Conservation (phyloP, 2,797 vertebrate species). For the Phataginus tetradactyla region DNA sequence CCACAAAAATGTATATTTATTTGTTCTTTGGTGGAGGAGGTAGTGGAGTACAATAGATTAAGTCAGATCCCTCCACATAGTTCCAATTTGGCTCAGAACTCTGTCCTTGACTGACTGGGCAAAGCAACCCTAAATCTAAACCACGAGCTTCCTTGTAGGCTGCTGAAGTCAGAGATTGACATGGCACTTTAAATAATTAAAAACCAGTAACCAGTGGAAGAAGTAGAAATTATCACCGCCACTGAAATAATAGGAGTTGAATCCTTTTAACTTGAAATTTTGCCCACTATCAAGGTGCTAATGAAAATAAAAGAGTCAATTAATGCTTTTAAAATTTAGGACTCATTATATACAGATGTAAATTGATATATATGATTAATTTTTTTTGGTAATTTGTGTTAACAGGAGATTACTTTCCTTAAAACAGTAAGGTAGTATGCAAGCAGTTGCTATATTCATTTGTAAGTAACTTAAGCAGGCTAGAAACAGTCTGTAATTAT, state of each 20-base stretch:
- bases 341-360: neutral
- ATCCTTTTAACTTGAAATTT: neutral
- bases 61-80: neutral
- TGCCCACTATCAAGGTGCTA: neutral
- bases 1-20: neutral
- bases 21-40: neutral
- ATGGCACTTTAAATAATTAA: neutral
- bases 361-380: neutral
- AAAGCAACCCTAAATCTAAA: neutral
- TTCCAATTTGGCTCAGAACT: neutral
- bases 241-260: neutral
- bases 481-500: neutral
- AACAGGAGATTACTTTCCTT: neutral
- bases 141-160: neutral
- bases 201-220: neutral
- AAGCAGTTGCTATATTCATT: neutral
- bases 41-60: neutral
- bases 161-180: neutral
- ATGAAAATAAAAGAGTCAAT: neutral
- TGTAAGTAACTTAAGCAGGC: neutral
- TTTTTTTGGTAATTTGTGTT: neutral
- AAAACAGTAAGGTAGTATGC: neutral
- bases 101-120: neutral
- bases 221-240: neutral
- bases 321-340: constrained; percentile 33